Conservation (phyloP, 2,113 vertebrate species). For the Brachionichthys hirsutus region DNA sequence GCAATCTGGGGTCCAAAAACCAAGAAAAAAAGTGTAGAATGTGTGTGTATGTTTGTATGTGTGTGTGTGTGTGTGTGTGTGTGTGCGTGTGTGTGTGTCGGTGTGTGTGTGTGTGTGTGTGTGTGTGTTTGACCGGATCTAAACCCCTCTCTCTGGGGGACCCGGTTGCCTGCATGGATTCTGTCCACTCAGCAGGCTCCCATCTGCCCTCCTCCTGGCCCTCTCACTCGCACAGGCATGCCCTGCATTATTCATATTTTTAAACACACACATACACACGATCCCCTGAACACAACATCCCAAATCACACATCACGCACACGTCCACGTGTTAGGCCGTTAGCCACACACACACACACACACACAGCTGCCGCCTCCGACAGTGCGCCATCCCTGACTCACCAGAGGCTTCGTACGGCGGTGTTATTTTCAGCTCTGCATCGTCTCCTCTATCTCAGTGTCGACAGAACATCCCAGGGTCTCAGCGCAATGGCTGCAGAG, state of each 20-base stretch:
- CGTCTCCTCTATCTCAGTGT: constrained; percentile 41
- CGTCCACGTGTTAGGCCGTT: constrained; percentile 14
- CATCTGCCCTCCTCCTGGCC: constrained; percentile 66
- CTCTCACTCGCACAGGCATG: constrained; percentile 50
- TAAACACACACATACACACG: constrained; percentile 19
- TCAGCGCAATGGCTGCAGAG: constrained; percentile 40
- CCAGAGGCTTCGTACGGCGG: constrained; percentile 33
- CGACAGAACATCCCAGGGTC: constrained; percentile 38
- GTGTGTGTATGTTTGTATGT: constrained; percentile 2
- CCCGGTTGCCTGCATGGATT: constrained; percentile 57
- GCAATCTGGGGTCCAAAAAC: neutral
- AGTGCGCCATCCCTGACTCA: constrained; percentile 45
- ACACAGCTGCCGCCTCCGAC: constrained; percentile 28
- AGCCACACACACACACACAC: constrained; percentile 14
- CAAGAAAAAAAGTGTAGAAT: neutral
- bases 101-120: too few relatives aligned
- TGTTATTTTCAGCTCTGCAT: constrained; percentile 51
- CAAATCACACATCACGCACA: constrained; percentile 36
- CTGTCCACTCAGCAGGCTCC: constrained; percentile 61
- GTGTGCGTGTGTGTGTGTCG: too few relatives aligned
- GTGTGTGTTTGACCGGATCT: constrained; percentile 2
- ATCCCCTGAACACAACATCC: constrained; percentile 10
- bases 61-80: constrained; percentile 6
- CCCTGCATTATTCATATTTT: constrained; percentile 67
- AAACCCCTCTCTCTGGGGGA: constrained; percentile 61